Percentiles rank a stretch among this genome's conserved stretches.
Conservation (phyloP, 2,888 invertebrate species). For the Metalampra italica region DNA sequence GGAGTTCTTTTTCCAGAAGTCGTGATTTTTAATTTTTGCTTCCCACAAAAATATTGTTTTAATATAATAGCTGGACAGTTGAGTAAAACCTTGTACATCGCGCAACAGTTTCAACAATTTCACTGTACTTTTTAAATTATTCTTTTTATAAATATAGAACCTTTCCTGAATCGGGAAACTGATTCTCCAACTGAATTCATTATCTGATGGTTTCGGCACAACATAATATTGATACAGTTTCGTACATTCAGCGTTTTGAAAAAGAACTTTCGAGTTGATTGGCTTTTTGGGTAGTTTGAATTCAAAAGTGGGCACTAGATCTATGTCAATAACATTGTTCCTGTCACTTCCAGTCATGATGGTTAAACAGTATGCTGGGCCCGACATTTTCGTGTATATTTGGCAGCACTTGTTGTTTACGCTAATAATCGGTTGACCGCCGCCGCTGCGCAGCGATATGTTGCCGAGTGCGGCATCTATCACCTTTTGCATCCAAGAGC, state of each 20-base stretch:
- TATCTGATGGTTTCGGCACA: conserved; percentile 49
- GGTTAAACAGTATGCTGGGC: conserved; percentile 50
- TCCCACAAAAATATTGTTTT: conserved; percentile 58
- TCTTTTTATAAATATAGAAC: conserved; percentile 32
- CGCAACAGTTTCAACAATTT: conserved; percentile 49
- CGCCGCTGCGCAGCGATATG: conserved; percentile 32
- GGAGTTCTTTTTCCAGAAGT: conserved; percentile 44
- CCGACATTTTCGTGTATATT: conserved; percentile 41
- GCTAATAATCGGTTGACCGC: conserved; percentile 32
- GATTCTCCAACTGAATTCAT: conserved; percentile 49
- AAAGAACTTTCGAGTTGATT: conserved; percentile 31
- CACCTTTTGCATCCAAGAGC: conserved; percentile 53
- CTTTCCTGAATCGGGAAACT: conserved; percentile 55
- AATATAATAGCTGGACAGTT: conserved; percentile 53
- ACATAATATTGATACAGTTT: conserved; percentile 39
- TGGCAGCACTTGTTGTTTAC: conserved; percentile 30
- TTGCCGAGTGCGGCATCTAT: conserved; percentile 39
- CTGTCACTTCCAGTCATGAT: conserved; percentile 30
- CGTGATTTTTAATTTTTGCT: conserved; percentile 23
- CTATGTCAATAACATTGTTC: conserved; percentile 44
- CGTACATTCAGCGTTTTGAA: conserved; percentile 28
- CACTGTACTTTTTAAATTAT: conserved; percentile 47
- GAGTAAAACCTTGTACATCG: conserved; percentile 47
- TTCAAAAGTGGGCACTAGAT: conserved; percentile 50
- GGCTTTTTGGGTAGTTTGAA: conserved; percentile 42